These are phyloP conservation scores for Drosophila carrolli DNA, from an alignment of 1,140 invertebrate species.

Conservation along the genomic window DNA sequence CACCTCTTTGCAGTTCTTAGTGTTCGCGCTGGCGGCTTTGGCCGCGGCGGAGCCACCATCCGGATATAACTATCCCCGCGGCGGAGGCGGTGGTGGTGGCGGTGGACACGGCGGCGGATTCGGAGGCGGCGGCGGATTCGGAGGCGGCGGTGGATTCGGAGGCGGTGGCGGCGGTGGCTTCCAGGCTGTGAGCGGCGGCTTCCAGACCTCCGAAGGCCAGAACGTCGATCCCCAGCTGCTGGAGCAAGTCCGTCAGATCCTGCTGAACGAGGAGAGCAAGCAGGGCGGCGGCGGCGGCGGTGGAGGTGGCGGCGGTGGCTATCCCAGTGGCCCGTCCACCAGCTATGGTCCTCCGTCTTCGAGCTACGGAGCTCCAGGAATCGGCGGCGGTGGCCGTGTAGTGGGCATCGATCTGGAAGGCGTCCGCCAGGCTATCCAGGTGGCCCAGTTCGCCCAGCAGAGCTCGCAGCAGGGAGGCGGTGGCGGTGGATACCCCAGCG, in stretches of 20 bases:
- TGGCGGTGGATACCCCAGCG: constrained; percentile 76
- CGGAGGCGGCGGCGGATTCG: constrained; percentile 83
- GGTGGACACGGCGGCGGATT: constrained; percentile 84
- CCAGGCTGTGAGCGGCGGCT: constrained; percentile 89
- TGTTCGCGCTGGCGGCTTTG: constrained; percentile 87
- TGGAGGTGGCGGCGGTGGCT: constrained; percentile 84
- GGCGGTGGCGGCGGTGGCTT: constrained; percentile 89
- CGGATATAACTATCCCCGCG: constrained; percentile 88
- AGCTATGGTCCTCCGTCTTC: constrained; percentile 86
- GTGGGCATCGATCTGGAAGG: constrained; percentile 88
- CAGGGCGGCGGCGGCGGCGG: constrained; percentile 84
- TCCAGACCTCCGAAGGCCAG: constrained; percentile 91
- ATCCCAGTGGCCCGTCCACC: constrained; percentile 84
- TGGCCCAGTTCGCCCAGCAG: constrained; percentile 88
- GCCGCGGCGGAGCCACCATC: constrained; percentile 88
- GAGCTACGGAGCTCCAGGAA: constrained; percentile 86
- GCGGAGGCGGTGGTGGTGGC: constrained; percentile 85
- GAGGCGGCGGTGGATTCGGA: constrained; percentile 79
- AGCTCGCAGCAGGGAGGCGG: constrained; percentile 83
- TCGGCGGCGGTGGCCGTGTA: constrained; percentile 87
- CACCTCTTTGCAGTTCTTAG: constrained; percentile 87
- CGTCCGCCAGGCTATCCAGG: constrained; percentile 88
- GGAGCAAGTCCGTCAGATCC: constrained; percentile 92
- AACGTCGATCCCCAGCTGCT: constrained; percentile 91
- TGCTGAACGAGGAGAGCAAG: constrained; percentile 91